Evolutionary conservation across 1,140 invertebrate genomes (phyloP).

Genomic region (Pseudomyrmex gracilis): DNA sequence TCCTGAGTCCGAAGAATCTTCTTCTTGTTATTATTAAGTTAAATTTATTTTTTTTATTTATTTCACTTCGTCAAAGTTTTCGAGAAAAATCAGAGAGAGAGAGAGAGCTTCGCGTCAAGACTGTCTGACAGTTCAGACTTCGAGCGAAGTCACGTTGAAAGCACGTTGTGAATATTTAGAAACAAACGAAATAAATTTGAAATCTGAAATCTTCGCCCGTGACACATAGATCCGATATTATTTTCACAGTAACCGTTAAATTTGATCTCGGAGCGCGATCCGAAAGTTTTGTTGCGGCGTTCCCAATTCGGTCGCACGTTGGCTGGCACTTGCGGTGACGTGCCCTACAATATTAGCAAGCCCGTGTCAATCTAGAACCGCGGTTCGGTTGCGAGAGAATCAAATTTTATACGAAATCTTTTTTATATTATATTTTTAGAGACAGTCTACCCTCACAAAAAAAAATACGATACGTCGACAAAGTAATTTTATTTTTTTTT

Average conservation of each 20-base stretch:
- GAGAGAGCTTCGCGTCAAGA: background rate
- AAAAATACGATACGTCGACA: no score
- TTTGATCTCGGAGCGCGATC: slow-evolving; percentile 44
- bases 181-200: slow-evolving; percentile 9
- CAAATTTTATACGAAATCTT: background rate
- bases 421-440: background rate
- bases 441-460: no score
- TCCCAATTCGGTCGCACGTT: slow-evolving; percentile 56
- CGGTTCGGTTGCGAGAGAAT: background rate
- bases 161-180: background rate
- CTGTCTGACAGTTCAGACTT: background rate
- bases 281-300: slow-evolving; percentile 62
- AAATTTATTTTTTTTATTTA: background rate
- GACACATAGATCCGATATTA: background rate
- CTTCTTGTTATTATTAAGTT: no score
- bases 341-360: slow-evolving; percentile 61
- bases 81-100: background rate
- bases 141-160: no score
- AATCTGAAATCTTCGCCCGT: background rate
- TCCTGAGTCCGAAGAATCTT: no score
- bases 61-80: background rate
- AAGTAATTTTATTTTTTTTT: no score
- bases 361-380: slow-evolving; percentile 60
- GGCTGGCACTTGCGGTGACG: slow-evolving; percentile 65
- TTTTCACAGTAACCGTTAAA: slow-evolving; percentile 47